A percentile compares a stretch with the other conserved stretches of the same genome.
phyloP scores from a whole-genome alignment of 1,140 invertebrate species.

The Drosophila nikananu region DNA sequence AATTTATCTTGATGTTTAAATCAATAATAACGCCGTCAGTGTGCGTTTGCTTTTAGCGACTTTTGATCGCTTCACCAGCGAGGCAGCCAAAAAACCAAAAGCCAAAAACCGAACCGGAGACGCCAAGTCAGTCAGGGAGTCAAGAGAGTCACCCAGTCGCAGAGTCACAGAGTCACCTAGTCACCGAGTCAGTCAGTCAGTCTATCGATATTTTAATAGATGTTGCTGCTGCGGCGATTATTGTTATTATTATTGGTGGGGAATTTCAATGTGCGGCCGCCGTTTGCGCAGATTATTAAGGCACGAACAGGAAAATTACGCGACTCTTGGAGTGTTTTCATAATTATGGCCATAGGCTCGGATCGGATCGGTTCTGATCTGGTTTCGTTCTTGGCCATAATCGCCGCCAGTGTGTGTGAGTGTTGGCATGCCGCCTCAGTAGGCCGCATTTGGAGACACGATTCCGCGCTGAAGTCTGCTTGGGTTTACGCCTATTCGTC shows the following conservation, averaged over 20 bases:
- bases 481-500: slow-evolving; percentile 73
- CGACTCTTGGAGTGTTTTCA: slow-evolving; percentile 57
- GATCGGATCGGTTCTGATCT: slow-evolving; percentile 57
- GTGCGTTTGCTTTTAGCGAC: slow-evolving; percentile 70
- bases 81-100: slow-evolving; percentile 5
- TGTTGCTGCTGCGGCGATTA: slow-evolving; percentile 59
- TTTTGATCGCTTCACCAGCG: slow-evolving; percentile 59
- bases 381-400: slow-evolving; percentile 67
- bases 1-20: slow-evolving; percentile 85
- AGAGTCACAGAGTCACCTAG: slow-evolving; percentile 23
- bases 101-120: slow-evolving; percentile 17
- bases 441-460: slow-evolving; percentile 55
- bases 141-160: slow-evolving; percentile 18
- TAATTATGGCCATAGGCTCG: slow-evolving; percentile 77
- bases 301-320: slow-evolving; percentile 66
- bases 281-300: slow-evolving; percentile 75
- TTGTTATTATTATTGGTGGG: slow-evolving; percentile 62
- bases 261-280: slow-evolving; percentile 74
- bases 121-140: slow-evolving; percentile 36
- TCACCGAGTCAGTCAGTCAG: slow-evolving; percentile 37
- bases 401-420: slow-evolving; percentile 35
- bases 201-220: slow-evolving; percentile 61
- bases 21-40: slow-evolving; percentile 84
- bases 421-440: slow-evolving; percentile 51
- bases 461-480: slow-evolving; percentile 25